Base-by-base conservation (phyloP, 2,113 vertebrate species). In the Falcunculus frontatus region DNA sequence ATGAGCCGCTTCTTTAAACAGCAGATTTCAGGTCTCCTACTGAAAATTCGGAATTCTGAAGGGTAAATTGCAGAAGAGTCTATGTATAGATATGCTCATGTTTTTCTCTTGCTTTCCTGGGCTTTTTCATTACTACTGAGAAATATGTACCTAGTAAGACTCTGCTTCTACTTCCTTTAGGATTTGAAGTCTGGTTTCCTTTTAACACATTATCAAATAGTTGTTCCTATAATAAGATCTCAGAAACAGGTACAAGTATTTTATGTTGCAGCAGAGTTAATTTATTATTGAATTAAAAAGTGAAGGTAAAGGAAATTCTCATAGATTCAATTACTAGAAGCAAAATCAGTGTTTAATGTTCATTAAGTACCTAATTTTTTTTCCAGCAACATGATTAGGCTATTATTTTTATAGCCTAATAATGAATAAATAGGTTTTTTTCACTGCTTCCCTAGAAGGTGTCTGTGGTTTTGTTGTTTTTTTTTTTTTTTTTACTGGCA, bases 221-320 rank as follows among this genome's bases (percentile, higher is more conserved):
- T 59, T 91, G 30, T 84, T 84, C 65, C 76, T 72, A 26, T 84
- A 79, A 87, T 49, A 60, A 75, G 21, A 82, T 20, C 73, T 92
- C 17, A 52, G 30, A 93, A 87, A 74, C 27, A 86, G 84, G 39
- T 74, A 21, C 4, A 60, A 44, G 9, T 93, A 29, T 63, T 81
- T 47, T 67, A 19, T 70, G 8, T 86, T 82, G 56, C 26, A 77
- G 17, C 30, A 63, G 16, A 56, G 18, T 78, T 89, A 59, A 59
- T 93, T 79, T 78, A 72, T 26, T 57, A 19, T 63, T 60, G 22
- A 73, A 60, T 73, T 92, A 14, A 73, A 62, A 84, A 74, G 7
- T 35, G 21, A 72, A 30, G 23, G 15, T 74, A 52, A 83, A 49
- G 44, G 29, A 77, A 77, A 75, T 70, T 16, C 6, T 39, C 23